Evolutionary conservation across 2,113 vertebrate genomes (phyloP).

Genomic region (Chionomys nivalis): DNA sequence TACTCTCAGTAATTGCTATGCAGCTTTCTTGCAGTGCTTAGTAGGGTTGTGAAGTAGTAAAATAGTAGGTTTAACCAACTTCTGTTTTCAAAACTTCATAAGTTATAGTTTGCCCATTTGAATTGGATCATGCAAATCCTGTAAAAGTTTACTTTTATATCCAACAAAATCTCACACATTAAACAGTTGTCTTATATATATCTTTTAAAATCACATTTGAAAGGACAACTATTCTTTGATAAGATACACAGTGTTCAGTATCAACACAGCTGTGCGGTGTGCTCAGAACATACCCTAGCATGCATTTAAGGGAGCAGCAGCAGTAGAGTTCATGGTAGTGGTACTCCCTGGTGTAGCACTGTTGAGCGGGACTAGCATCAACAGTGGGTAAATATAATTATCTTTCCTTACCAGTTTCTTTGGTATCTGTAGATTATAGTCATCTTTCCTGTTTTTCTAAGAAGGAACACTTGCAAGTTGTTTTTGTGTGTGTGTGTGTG

Average conservation of each 20-base stretch:
- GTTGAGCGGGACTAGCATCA: not conserved
- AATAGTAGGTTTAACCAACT: not conserved
- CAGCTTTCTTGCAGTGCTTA: not conserved
- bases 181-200: not conserved
- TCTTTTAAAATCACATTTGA: not conserved
- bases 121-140: not conserved
- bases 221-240: not conserved
- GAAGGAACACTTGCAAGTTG: not conserved
- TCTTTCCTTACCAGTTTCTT: not conserved
- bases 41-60: not conserved
- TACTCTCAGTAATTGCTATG: not conserved
- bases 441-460: not conserved
- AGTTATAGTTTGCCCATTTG: constrained; percentile 24
- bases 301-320: not conserved
- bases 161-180: not conserved
- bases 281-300: not conserved
- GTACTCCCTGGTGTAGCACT: not conserved
- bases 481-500: not conserved
- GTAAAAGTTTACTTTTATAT: not conserved
- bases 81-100: not conserved
- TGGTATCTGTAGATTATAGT: not conserved
- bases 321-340: not conserved
- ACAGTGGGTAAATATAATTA: not conserved
- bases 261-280: not conserved
- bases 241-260: not conserved